phyloP scores from a whole-genome alignment of 2,888 invertebrate species.

The Didymodactylos carnosus region DNA sequence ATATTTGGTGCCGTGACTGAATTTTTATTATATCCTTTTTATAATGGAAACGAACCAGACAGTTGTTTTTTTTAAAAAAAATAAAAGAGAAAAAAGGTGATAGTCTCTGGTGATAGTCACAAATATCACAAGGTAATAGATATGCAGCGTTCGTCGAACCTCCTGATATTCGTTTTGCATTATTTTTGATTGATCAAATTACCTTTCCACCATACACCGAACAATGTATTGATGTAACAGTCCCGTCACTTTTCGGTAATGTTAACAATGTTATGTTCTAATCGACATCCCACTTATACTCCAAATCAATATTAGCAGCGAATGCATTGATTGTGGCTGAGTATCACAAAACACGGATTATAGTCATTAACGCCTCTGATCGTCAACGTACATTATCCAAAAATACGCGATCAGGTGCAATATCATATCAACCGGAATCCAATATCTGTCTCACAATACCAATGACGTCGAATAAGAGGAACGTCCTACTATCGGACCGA shows the following conservation, averaged over 20 bases:
- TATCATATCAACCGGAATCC: neutral
- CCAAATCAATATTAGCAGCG: neutral
- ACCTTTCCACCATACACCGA: neutral
- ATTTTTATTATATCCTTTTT: too few species aligned
- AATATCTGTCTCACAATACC: neutral
- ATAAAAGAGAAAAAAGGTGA: too few species aligned
- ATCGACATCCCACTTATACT: neutral
- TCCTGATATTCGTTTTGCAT: neutral
- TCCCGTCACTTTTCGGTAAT: neutral
- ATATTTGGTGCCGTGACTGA: too few species aligned
- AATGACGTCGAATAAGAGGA: neutral
- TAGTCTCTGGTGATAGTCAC: too few species aligned
- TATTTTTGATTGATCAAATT: too few species aligned
- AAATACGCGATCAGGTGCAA: neutral
- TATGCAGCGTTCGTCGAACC: neutral
- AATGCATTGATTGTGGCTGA: neutral
- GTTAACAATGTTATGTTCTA: neutral
- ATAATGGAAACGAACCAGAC: too few species aligned
- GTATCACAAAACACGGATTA: neutral
- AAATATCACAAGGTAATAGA: too few species aligned
- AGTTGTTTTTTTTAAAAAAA: too few species aligned
- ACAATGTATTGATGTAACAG: neutral
- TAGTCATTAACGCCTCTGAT: neutral
- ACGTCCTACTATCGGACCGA: neutral
- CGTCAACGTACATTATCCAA: neutral